Evolutionary conservation across 2,888 invertebrate genomes (phyloP).

Genomic region (Biston stratarius): DNA sequence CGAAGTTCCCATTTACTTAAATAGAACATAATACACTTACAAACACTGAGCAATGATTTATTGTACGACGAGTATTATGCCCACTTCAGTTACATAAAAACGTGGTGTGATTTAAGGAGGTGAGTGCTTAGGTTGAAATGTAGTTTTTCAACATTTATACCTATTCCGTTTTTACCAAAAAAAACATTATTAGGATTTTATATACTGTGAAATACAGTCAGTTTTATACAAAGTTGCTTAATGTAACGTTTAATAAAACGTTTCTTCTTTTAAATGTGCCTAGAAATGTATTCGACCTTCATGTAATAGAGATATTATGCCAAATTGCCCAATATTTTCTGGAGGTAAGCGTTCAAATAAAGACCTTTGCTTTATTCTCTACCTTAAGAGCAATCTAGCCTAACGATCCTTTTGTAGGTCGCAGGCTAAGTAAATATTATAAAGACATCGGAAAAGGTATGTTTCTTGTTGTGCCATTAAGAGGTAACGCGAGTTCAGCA

Average conservation of each 20-base stretch:
- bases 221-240: conserved; percentile 1
- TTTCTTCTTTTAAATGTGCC: conserved; percentile 20
- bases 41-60: no score
- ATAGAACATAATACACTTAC: no score
- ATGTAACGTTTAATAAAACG: conserved; percentile 7
- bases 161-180: no score
- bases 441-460: not conserved
- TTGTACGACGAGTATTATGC: no score
- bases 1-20: no score
- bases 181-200: no score
- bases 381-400: conserved; percentile 19
- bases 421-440: conserved; percentile 12
- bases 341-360: conserved; percentile 20
- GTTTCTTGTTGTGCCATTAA: not conserved
- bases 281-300: conserved; percentile 25
- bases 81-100: no score
- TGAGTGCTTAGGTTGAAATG: no score
- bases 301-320: conserved; percentile 29
- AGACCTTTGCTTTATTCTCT: conserved; percentile 14
- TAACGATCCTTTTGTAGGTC: conserved; percentile 16
- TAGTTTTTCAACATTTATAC: no score
- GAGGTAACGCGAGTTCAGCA: not conserved
- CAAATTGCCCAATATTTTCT: conserved; percentile 29
- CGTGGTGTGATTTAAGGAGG: no score
- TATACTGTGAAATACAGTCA: not conserved